Percentiles rank a stretch among this genome's conserved stretches.
These are phyloP conservation scores for Rachycentron canadum DNA, from an alignment of 2,797 vertebrate genomes.

Conservation along the genomic window DNA sequence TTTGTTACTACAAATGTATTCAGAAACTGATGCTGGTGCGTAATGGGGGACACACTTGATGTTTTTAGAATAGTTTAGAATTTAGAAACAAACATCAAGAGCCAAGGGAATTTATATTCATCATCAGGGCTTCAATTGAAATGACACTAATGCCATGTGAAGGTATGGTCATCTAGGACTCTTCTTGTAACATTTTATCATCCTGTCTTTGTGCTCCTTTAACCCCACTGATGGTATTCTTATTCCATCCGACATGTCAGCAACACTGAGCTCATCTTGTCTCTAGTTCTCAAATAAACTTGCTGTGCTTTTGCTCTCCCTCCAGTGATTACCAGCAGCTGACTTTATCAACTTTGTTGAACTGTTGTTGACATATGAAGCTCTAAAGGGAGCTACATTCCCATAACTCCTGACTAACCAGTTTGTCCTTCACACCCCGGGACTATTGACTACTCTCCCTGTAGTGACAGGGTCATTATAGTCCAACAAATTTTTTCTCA, in stretches of 20 bases:
- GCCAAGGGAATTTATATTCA: too few species aligned
- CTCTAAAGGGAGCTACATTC: conserved; percentile 4
- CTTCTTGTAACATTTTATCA: conserved; percentile 23
- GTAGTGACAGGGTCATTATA: conserved; percentile 50
- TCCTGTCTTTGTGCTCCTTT: conserved; percentile 13
- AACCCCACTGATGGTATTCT: conserved; percentile 13
- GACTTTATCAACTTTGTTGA: conserved; percentile 24
- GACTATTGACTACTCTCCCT: conserved; percentile 39
- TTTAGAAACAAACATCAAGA: not conserved
- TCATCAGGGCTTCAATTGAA: not conserved
- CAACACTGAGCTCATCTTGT: conserved; percentile 8
- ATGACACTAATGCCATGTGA: conserved; percentile 8
- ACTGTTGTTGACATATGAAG: conserved; percentile 10
- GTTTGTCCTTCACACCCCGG: conserved; percentile 46
- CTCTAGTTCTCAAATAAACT: not conserved
- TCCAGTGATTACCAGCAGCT: conserved; percentile 1
- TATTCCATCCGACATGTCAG: conserved; percentile 18
- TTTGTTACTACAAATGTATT: not conserved
- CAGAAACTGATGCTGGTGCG: not conserved
- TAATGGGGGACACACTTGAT: not conserved
- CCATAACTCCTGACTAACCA: conserved; percentile 18
- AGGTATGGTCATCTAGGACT: conserved; percentile 17
- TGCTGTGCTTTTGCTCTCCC: not conserved
- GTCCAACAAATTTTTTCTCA: conserved; percentile 33
- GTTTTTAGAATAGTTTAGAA: not conserved